Evolutionary conservation across 2,888 invertebrate genomes (phyloP).

Genomic region (Diplazon laetatorius): DNA sequence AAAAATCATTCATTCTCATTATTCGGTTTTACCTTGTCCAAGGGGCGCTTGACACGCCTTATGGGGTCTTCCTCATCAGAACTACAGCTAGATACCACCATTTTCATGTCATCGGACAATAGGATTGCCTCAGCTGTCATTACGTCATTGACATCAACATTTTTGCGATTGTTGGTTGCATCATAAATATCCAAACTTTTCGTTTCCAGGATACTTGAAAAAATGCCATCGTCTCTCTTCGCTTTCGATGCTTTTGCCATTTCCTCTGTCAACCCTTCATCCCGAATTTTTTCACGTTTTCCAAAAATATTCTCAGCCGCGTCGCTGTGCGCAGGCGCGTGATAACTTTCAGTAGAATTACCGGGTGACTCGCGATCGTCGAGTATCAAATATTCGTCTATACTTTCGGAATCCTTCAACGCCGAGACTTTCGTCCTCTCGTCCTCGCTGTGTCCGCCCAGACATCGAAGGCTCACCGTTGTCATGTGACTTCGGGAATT

Average conservation of each 20-base stretch:
- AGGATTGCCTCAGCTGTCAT: too few species aligned
- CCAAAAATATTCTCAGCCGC: conserved; percentile 36
- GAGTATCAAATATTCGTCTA: conserved; percentile 79
- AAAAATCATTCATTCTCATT: conserved; percentile 22
- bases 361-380: conserved; percentile 80
- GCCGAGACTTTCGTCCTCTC: conserved; percentile 72
- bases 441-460: conserved; percentile 71
- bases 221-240: conserved; percentile 39
- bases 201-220: not conserved
- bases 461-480: conserved; percentile 71
- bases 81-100: conserved; percentile 81
- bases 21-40: conserved; percentile 75
- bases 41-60: conserved; percentile 78
- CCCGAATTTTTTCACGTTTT: conserved; percentile 78
- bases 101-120: conserved; percentile 86
- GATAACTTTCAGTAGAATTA: conserved; percentile 53
- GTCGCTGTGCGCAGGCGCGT: not conserved
- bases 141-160: conserved; percentile 86
- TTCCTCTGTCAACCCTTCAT: conserved; percentile 78
- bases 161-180: conserved; percentile 83
- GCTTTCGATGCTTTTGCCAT: conserved; percentile 68
- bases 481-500: conserved; percentile 30
- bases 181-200: conserved; percentile 65
- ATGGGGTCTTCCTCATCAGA: conserved; percentile 80
- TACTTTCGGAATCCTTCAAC: conserved; percentile 76